A percentile compares a stretch with the other conserved stretches of the same genome.
phyloP scores from a whole-genome alignment of 2,113 vertebrate genomes.

The Uria aalge region DNA sequence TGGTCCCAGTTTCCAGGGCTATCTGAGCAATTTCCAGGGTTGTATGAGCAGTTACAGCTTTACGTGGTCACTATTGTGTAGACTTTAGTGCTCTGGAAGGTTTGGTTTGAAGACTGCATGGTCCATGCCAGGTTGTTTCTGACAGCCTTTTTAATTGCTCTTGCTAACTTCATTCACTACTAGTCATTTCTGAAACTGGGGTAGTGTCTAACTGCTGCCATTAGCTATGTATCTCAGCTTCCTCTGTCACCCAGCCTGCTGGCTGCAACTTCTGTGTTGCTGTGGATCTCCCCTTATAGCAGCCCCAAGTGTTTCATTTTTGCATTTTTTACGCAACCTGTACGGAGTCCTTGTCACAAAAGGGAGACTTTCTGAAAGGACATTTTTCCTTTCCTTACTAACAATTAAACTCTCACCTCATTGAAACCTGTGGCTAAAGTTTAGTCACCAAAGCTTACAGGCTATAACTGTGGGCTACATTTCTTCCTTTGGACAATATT shows the following conservation, averaged over 20 bases:
- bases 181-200: neutral
- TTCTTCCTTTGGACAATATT: neutral
- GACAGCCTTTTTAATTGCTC: neutral
- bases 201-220: neutral
- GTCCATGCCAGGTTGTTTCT: neutral
- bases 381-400: neutral
- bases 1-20: neutral
- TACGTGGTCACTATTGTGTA: neutral
- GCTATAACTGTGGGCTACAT: neutral
- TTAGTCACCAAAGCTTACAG: neutral
- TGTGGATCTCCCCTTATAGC: neutral
- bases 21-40: neutral
- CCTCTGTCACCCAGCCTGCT: neutral
- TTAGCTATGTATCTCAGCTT: neutral
- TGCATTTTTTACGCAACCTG: neutral
- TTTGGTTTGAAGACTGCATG: neutral
- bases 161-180: neutral
- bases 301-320: neutral
- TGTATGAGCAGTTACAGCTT: neutral
- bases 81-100: neutral
- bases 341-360: neutral
- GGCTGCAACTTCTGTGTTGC: neutral
- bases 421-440: neutral
- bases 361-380: neutral
- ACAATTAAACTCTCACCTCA: neutral